Conservation (phyloP, 2,797 vertebrate genomes). For the Lacerta bilineata region DNA sequence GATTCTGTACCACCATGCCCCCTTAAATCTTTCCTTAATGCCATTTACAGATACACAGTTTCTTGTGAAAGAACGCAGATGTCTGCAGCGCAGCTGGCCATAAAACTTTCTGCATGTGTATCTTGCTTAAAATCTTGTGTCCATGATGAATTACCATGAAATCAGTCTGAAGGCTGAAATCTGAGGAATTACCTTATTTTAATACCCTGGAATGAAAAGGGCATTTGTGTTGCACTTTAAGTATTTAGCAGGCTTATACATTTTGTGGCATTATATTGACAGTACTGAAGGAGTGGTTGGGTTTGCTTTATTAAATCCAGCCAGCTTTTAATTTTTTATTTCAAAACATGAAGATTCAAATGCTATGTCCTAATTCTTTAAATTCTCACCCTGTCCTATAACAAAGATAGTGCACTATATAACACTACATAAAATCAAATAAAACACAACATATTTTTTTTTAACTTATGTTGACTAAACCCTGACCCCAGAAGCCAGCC, state of each 20-base stretch:
- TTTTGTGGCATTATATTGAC: constrained; percentile 25
- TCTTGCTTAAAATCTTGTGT: constrained; percentile 62
- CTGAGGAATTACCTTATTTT: constrained; percentile 66
- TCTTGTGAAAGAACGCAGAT: constrained; percentile 75
- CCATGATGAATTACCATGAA: constrained; percentile 66
- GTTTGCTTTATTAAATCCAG: background rate
- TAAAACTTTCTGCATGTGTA: constrained; percentile 57
- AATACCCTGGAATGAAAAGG: constrained; percentile 56
- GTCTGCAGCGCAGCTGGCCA: constrained; percentile 71
- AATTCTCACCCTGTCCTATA: background rate
- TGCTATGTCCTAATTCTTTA: background rate
- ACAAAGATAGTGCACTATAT: background rate
- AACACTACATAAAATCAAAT: background rate
- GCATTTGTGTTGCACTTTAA: constrained; percentile 55
- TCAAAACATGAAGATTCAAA: background rate
- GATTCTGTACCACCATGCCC: constrained; percentile 53
- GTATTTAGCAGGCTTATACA: constrained; percentile 37
- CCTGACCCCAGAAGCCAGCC: background rate
- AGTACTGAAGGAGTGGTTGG: constrained; percentile 33
- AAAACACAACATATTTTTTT: too few species aligned
- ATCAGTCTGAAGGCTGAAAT: constrained; percentile 68
- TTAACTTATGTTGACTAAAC: background rate
- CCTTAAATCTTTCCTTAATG: constrained; percentile 64
- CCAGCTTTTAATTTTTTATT: constrained; percentile 19
- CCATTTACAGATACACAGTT: constrained; percentile 64